Evolutionary conservation across 2,888 invertebrate species (phyloP), one percentile per base, ranked within the genome.

Genomic region (Polydrusus pterygomalis): DNA sequence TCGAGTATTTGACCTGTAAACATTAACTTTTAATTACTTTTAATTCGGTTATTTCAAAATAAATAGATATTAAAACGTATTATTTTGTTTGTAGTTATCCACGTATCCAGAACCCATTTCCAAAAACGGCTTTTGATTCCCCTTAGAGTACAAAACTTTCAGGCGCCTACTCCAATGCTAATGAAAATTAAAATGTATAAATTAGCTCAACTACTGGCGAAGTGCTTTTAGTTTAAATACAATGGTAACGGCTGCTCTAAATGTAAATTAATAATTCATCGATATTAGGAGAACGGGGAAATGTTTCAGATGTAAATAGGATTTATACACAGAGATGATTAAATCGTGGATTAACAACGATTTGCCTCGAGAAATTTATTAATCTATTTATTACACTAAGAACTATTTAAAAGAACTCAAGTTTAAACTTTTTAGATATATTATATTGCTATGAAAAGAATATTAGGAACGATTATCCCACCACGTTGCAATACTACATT

Each of bases 221-320:
- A 15, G 17, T 51, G 51, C 51, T 51, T 51, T 20, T 11, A 51
- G 51, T 20, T 51, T 11, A 51, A 51, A 51, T 51, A 20, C 20
- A 51, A 51, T 20, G 9, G 47, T 17, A 47, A 47, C 47, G 11
- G 18, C 51, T 11, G 51, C 20, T 51, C 13, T 9, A 51, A 13
- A n/a, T 18, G 51, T 51, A 51, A 51, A 51, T 51, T 20, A 51
- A 20, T 51, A 51, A 51, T 51, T 51, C 51, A 51, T 51, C 20
- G 51, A 51, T 51, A 51, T 20, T 20, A 51, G 7, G 51, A 11
- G 51, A 18, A 51, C 51, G 20, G 51, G 17, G 20, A 51, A 20
- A 20, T 20, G 51, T 51, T 51, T 51, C 20, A 18, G 11, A 51
- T 51, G 10, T 51, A 11, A 51, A 51, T 51, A 51, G 20, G 49